These are phyloP conservation scores for Nephila pilipes DNA, from an alignment of 1,140 invertebrate genomes.

Conservation along the genomic window DNA sequence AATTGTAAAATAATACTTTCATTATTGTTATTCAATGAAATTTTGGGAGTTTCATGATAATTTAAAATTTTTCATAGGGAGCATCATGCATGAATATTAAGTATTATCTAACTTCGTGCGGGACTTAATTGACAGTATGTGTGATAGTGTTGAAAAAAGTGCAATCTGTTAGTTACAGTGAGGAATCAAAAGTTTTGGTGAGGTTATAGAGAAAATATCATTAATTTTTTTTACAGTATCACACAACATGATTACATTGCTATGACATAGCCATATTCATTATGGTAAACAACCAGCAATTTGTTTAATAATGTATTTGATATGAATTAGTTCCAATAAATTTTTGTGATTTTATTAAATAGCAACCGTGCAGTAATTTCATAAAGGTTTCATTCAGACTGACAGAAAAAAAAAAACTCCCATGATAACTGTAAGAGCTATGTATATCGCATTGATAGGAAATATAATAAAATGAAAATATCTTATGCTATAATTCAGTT, in stretches of 20 bases:
- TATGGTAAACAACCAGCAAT: conserved; percentile 20
- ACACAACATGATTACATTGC: conserved; percentile 70
- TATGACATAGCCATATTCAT: conserved; percentile 72
- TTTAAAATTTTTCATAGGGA: neutral
- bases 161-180: conserved; percentile 19
- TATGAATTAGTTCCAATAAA: conserved; percentile 27
- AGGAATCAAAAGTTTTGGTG: conserved; percentile 11
- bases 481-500: neutral
- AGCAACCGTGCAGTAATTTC: too few species aligned
- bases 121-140: neutral
- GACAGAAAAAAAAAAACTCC: neutral
- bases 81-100: neutral
- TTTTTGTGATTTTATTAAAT: neutral
- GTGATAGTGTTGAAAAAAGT: neutral
- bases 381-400: neutral
- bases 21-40: neutral
- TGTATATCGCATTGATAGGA: neutral
- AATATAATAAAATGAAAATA: conserved; percentile 15
- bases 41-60: neutral
- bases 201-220: conserved; percentile 28
- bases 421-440: neutral
- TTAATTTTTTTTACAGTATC: conserved; percentile 54
- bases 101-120: too few species aligned
- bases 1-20: too few species aligned
- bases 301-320: conserved; percentile 50